Percentiles rank a stretch among this genome's conserved stretches.
Evolutionary conservation across 1,140 invertebrate species (phyloP).

Genomic region (Galleria mellonella): DNA sequence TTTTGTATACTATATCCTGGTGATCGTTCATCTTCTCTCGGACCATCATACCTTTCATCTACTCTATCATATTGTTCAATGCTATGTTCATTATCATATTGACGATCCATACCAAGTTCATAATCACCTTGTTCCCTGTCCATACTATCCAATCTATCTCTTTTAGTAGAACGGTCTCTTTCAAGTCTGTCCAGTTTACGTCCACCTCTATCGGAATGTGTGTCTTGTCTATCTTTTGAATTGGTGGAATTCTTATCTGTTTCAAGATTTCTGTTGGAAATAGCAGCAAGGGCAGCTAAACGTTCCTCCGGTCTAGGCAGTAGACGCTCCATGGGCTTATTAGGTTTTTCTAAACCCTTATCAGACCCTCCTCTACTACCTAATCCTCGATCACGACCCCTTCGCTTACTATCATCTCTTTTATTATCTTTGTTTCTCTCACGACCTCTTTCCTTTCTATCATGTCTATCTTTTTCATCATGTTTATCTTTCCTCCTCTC

Average conservation of each 20-base stretch:
- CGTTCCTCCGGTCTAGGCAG: slow-evolving; percentile 69
- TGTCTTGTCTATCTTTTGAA: slow-evolving; percentile 67
- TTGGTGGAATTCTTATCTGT: slow-evolving; percentile 64
- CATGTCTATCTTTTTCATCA: slow-evolving; percentile 70
- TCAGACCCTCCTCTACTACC: slow-evolving; percentile 53
- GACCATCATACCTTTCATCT: slow-evolving; percentile 62
- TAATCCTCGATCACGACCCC: slow-evolving; percentile 57
- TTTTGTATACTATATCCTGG: slow-evolving; percentile 60
- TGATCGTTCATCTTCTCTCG: slow-evolving; percentile 62
- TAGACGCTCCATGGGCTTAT: slow-evolving; percentile 70
- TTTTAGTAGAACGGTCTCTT: slow-evolving; percentile 58
- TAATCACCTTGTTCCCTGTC: slow-evolving; percentile 69
- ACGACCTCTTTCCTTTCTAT: slow-evolving; percentile 77
- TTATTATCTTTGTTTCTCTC: slow-evolving; percentile 75
- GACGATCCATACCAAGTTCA: slow-evolving; percentile 59
- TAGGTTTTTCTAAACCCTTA: slow-evolving; percentile 73
- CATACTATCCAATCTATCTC: slow-evolving; percentile 63
- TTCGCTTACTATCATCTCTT: slow-evolving; percentile 59
- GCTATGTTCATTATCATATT: slow-evolving; percentile 63
- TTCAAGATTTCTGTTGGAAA: slow-evolving; percentile 66
- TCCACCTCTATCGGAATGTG: slow-evolving; percentile 63
- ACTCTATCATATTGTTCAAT: slow-evolving; percentile 69
- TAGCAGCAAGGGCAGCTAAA: slow-evolving; percentile 66
- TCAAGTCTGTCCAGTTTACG: slow-evolving; percentile 67
- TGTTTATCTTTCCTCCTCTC: slow-evolving; percentile 72